Evolutionary conservation across 2,113 vertebrate genomes (phyloP).

Genomic region (Aix galericulata): DNA sequence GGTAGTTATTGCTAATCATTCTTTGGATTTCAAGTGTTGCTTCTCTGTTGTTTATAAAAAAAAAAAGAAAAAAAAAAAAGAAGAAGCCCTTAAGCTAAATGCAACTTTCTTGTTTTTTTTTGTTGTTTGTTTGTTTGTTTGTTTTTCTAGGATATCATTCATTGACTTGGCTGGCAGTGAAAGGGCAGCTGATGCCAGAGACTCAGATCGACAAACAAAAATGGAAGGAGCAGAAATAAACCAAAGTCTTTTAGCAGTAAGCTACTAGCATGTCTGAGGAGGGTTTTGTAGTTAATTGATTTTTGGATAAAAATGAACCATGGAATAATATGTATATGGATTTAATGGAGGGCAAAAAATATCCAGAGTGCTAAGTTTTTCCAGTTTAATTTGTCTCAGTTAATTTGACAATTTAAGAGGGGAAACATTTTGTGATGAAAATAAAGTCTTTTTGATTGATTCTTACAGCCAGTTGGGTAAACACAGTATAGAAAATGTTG

Average conservation of each 20-base stretch:
- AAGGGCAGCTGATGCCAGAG: conserved; percentile 88
- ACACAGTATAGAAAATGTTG: neutral
- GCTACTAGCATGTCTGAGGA: conserved; percentile 34
- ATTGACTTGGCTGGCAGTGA: conserved; percentile 95
- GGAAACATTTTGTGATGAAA: neutral
- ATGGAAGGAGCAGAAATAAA: conserved; percentile 95
- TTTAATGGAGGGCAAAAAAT: neutral
- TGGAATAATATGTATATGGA: neutral
- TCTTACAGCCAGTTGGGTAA: neutral
- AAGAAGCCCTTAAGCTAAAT: neutral
- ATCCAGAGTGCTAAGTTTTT: neutral
- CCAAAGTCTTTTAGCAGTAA: conserved; percentile 92
- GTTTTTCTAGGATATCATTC: conserved; percentile 87
- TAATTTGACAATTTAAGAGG: neutral
- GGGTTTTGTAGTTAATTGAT: conserved; percentile 10
- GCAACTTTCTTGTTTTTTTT: neutral
- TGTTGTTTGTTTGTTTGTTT: too few relatives aligned
- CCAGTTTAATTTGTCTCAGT: neutral
- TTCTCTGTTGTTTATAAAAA: neutral
- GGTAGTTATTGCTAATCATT: neutral
- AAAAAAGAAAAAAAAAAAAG: neutral
- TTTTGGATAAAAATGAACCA: neutral
- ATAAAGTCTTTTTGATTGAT: neutral
- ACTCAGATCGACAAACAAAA: conserved; percentile 86
- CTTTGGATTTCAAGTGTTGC: neutral